These are phyloP conservation scores for Drosophila sp. DNA, from an alignment of 1,140 invertebrate species.

Conservation along the genomic window DNA sequence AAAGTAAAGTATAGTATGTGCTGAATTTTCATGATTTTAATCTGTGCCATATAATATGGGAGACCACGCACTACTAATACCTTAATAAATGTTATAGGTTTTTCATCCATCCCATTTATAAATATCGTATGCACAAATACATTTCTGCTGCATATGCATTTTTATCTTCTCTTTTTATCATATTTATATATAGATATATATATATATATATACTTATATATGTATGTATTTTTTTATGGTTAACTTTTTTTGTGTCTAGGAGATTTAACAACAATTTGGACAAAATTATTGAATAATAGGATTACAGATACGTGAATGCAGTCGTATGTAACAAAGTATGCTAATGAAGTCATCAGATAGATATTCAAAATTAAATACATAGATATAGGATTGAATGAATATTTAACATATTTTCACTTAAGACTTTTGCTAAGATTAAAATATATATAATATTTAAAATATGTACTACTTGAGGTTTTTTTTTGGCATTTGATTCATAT, in stretches of 20 bases:
- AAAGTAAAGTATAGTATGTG: constrained; percentile 20
- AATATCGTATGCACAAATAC: constrained; percentile 10
- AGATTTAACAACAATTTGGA: constrained; percentile 11
- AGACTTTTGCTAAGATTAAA: not conserved
- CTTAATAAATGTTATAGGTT: constrained; percentile 44
- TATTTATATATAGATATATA: not conserved
- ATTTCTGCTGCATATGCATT: constrained; percentile 25
- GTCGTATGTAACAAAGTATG: constrained; percentile 1
- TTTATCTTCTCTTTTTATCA: constrained; percentile 12
- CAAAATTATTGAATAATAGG: constrained; percentile 22
- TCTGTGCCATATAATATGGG: constrained; percentile 31
- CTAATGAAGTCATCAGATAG: constrained; percentile 23
- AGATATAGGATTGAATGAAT: not conserved
- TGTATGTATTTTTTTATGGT: constrained; percentile 7
- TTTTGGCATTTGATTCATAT: not conserved
- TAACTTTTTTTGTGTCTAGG: not conserved
- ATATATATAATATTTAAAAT: no score
- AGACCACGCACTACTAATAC: constrained; percentile 23
- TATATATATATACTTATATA: constrained; percentile 10
- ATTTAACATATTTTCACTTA: not conserved
- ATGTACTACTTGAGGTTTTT: not conserved
- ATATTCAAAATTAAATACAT: constrained; percentile 11
- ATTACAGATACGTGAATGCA: not conserved
- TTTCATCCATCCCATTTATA: constrained; percentile 23
- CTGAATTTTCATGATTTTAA: constrained; percentile 53